A percentile compares a stretch with the other conserved stretches of the same genome.
These are phyloP conservation scores for Haemorhous mexicanus DNA, from an alignment of 2,113 vertebrate species.

Conservation along the genomic window DNA sequence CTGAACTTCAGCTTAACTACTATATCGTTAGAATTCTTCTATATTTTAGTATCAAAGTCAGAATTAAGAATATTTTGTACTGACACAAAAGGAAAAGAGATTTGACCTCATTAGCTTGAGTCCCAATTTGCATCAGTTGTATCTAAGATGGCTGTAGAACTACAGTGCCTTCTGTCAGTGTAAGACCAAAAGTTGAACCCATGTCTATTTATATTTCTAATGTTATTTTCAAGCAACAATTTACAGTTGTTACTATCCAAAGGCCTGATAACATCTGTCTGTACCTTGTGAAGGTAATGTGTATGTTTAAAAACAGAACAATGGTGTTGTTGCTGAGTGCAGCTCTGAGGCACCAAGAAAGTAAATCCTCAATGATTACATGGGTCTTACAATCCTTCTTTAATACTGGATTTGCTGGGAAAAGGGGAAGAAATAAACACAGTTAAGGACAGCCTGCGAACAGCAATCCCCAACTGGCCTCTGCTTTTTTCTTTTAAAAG, in stretches of 20 bases:
- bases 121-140: not conserved
- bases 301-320: not conserved
- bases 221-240: not conserved
- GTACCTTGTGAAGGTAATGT: not conserved
- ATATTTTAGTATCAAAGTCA: not conserved
- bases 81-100: not conserved
- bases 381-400: conserved; percentile 36
- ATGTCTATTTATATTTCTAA: not conserved
- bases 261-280: not conserved
- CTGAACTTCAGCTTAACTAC: not conserved
- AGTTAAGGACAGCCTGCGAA: not conserved
- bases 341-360: not conserved
- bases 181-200: not conserved
- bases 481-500: not conserved
- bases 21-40: not conserved
- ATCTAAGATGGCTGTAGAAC: not conserved
- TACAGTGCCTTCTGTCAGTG: not conserved
- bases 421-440: conserved; percentile 13
- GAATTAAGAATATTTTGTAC: not conserved
- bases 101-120: not conserved
- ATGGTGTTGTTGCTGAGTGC: not conserved
- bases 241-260: not conserved
- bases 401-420: conserved; percentile 42
- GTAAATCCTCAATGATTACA: conserved; percentile 43
- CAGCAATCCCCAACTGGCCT: not conserved